Evolutionary conservation across 1,140 invertebrate species (phyloP).

Genomic region (Idris sp.): DNA sequence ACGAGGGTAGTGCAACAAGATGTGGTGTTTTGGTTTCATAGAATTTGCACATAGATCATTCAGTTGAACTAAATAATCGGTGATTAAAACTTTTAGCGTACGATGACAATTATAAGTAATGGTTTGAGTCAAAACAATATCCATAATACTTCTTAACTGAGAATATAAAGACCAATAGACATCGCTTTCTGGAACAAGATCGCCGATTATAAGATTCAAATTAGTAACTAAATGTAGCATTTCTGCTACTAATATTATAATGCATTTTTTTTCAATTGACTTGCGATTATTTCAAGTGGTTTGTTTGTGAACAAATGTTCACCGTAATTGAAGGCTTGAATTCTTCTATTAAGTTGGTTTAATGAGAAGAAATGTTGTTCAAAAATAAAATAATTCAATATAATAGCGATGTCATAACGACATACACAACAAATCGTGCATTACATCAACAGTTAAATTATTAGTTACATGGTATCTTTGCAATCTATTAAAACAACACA

Average conservation of each 20-base stretch:
- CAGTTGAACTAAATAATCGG: constrained; percentile 10
- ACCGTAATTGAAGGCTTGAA: constrained; percentile 37
- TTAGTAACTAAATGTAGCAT: constrained; percentile 24
- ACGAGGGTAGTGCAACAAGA: constrained; percentile 4
- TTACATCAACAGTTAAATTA: constrained; percentile 37
- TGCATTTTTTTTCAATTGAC: constrained; percentile 23
- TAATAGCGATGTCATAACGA: constrained; percentile 32
- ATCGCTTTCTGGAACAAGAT: constrained; percentile 15
- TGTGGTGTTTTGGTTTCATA: constrained; percentile 14
- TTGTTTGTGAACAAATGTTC: constrained; percentile 23
- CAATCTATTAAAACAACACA: constrained; percentile 3
- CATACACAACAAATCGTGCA: too few species aligned
- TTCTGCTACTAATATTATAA: constrained; percentile 26
- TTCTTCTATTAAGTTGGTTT: constrained; percentile 26
- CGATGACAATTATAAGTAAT: constrained; percentile 6
- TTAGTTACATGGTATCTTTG: constrained; percentile 16
- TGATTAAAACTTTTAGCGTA: background rate
- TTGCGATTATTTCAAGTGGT: constrained; percentile 23
- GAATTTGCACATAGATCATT: constrained; percentile 2
- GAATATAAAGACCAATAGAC: constrained; percentile 20
- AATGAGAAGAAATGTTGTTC: constrained; percentile 24
- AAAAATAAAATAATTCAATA: constrained; percentile 47
- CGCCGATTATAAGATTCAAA: constrained; percentile 25
- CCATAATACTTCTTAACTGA: constrained; percentile 16
- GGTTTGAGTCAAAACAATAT: constrained; percentile 12